phyloP scores from a whole-genome alignment of 2,113 vertebrate genomes.

The Litocranius walleri region DNA sequence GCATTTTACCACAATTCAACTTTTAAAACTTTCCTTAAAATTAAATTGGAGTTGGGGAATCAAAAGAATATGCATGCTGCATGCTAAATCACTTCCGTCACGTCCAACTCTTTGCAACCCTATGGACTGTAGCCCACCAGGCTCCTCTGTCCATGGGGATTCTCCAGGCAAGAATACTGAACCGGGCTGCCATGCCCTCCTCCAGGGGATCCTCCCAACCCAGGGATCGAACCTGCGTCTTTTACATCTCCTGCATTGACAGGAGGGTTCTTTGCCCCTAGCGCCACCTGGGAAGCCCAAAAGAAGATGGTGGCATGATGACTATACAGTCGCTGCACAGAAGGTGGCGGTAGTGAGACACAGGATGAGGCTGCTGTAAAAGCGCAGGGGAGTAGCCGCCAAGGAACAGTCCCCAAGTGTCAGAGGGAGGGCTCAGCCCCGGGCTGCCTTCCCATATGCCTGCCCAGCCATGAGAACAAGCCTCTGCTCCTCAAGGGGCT shows the following conservation, averaged over 20 bases:
- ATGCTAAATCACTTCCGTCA: rapidly evolving
- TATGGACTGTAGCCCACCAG: not conserved
- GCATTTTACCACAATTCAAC: not conserved
- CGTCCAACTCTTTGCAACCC: not conserved
- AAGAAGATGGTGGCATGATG: not conserved
- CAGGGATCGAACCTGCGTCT: not conserved
- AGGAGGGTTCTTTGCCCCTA: not conserved
- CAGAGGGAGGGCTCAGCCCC: not conserved
- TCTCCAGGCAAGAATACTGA: not conserved
- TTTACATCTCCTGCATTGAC: not conserved
- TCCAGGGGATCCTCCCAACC: not conserved
- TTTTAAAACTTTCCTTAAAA: not conserved
- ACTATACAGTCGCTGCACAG: not conserved
- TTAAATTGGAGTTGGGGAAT: not conserved
- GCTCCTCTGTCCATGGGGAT: not conserved
- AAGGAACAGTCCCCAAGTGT: not conserved
- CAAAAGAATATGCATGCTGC: not conserved
- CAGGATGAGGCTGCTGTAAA: not conserved
- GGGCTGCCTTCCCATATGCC: rapidly evolving
- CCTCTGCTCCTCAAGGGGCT: not conserved
- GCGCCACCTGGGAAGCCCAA: not conserved
- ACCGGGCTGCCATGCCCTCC: not conserved
- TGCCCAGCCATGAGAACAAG: not conserved
- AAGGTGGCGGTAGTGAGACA: not conserved
- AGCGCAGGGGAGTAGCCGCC: no score